Base-by-base conservation (phyloP, 2,888 invertebrate genomes). In the Elgonia sp. region DNA sequence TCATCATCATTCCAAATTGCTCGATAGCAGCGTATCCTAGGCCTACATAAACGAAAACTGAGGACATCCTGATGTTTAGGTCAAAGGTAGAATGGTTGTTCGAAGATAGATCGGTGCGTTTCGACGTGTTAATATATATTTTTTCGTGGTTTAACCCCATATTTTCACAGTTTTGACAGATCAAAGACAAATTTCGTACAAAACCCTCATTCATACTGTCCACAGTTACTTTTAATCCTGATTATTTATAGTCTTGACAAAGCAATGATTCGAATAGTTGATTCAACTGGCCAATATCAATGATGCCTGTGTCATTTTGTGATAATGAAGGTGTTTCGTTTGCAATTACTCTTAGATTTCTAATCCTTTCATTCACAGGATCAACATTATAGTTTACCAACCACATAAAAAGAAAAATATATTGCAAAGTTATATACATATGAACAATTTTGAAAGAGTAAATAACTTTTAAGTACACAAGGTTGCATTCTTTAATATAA, bases 261-360 rank as follows among this genome's bases (percentile, higher is more conserved):
- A 72, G 62, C 40, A 63, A 9, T 8, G 39, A 8, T 72, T 81
- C 40, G 4, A 72, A 6, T 42, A 73, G 18, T 14, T 82, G 42
- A 16, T 82, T 82, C 65, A 82, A 73, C 72, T 82, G 72, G 57
- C 65, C 82, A 82, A 73, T 65, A 82, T 82, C 82, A 39, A 82
- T 62, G 42, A 55, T 73, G 10, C 39, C 16, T 12, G 65, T 9
- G 6, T 12, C 53, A 20, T 82, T 20, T 82, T 73, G 40, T 40
- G 9, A 18, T 53, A 40, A 50, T 62, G 21, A 65, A 82, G 55
- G 20, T 14, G 18, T 29, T 63, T 70, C 14, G 39, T 63, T 53
- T 53, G 21, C 39, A 29, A 55, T 10, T 55, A 42, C 8, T 73
- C 82, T 73, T 46, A 65, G 55, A 55, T 82, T 82, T 40, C 40